phyloP scores from a whole-genome alignment of 2,888 invertebrate species.

The Dynastes tityus region DNA sequence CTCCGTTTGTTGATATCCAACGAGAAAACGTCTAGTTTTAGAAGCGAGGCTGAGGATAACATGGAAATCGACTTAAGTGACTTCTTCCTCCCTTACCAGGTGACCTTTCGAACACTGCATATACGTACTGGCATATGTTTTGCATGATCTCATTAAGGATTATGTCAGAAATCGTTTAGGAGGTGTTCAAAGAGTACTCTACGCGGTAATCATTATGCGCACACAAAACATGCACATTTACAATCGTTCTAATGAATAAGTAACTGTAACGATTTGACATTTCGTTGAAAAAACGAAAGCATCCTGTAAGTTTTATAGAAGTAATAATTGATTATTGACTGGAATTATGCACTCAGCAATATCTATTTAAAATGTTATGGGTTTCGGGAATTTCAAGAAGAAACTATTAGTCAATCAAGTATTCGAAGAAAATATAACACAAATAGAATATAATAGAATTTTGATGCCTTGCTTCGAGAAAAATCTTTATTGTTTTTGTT shows the following conservation, averaged over 20 bases:
- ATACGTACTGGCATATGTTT: not conserved
- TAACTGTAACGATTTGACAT: slow-evolving; percentile 26
- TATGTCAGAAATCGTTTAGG: not conserved
- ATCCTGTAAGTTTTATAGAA: slow-evolving; percentile 7
- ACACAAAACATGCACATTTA: not conserved
- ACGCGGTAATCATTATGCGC: not conserved
- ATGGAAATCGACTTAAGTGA: not conserved
- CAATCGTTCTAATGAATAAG: slow-evolving; percentile 10
- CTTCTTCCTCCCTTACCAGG: slow-evolving; percentile 1
- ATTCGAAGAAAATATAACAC: no score
- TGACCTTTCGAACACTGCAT: not conserved
- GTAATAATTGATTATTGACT: not conserved
- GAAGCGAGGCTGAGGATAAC: not conserved
- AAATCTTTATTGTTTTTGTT: no score
- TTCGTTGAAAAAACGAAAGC: slow-evolving; percentile 10
- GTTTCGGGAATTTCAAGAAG: not conserved
- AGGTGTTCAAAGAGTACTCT: not conserved
- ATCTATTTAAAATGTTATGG: not conserved
- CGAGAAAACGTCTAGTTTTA: not conserved
- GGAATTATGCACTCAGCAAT: not conserved
- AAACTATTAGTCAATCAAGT: not conserved
- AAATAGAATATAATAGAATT: no score
- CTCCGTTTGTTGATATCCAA: slow-evolving; percentile 1
- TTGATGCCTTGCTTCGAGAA: no score
- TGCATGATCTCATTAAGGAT: not conserved